These are phyloP conservation scores for Neosilurus mollespiculum DNA, from an alignment of 2,797 vertebrate genomes.

Conservation along the genomic window DNA sequence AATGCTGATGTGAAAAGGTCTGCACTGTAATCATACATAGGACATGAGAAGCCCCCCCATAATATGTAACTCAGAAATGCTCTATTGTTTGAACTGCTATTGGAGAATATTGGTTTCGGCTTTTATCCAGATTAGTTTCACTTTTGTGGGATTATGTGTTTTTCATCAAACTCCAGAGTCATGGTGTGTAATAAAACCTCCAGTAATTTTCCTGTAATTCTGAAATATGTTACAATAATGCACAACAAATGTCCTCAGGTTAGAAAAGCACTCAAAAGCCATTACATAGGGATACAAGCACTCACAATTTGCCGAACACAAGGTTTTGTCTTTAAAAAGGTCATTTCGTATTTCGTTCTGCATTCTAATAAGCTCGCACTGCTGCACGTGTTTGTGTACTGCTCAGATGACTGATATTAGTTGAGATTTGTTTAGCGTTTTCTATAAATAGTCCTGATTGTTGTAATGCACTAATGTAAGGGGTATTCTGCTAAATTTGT, in stretches of 20 bases:
- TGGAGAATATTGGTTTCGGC: slow-evolving; percentile 20
- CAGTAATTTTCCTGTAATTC: slow-evolving; percentile 19
- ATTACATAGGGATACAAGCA: slow-evolving; percentile 23
- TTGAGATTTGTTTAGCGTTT: not conserved
- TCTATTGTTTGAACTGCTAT: slow-evolving; percentile 4
- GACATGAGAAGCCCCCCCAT: not conserved
- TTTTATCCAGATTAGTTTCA: slow-evolving; percentile 9
- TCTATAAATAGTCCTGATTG: not conserved
- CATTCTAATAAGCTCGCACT: not conserved
- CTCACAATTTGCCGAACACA: slow-evolving; percentile 19
- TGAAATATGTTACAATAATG: not conserved
- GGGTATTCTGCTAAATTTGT: not conserved
- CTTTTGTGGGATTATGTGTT: slow-evolving; percentile 34
- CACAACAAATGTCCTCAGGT: slow-evolving; percentile 14
- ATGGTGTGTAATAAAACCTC: slow-evolving; percentile 22
- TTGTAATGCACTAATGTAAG: not conserved
- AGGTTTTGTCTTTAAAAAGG: slow-evolving; percentile 12
- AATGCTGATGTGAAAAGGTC: not conserved
- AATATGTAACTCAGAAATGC: not conserved
- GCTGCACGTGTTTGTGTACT: not conserved
- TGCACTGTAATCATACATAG: slow-evolving; percentile 20
- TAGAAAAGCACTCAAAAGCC: slow-evolving; percentile 28
- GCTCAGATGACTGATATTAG: not conserved
- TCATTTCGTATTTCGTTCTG: not conserved
- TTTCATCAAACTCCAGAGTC: slow-evolving; percentile 27